Evolutionary conservation across 2,113 vertebrate genomes (phyloP).

Genomic region (Rhizomys pruinosus): DNA sequence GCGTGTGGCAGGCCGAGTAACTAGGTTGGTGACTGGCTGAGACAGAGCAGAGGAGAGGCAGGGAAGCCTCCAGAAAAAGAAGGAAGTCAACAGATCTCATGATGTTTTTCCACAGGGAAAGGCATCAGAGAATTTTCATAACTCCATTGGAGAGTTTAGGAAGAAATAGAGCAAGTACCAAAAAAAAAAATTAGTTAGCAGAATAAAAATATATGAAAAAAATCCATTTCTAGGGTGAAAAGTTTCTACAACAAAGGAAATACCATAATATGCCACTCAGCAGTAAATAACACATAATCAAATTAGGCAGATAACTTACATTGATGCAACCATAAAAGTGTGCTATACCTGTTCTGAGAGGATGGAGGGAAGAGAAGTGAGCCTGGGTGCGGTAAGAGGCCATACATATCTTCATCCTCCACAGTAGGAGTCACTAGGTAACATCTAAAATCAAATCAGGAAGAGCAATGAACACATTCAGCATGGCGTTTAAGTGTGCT

Average conservation of each 20-base stretch:
- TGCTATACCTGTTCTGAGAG: conserved; percentile 44
- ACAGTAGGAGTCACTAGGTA: conserved; percentile 30
- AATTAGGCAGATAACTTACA: not conserved
- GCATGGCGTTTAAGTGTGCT: not conserved
- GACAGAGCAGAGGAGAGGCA: not conserved
- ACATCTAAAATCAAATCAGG: conserved; percentile 56
- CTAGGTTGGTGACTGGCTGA: not conserved
- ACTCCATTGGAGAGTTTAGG: not conserved
- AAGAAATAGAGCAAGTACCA: not conserved
- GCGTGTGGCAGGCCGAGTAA: not conserved
- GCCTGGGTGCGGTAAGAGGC: not conserved
- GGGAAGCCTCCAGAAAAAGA: not conserved
- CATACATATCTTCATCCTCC: conserved; percentile 35
- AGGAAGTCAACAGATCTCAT: not conserved
- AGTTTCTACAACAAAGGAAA: not conserved
- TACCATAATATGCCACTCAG: not conserved
- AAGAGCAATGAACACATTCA: conserved; percentile 20
- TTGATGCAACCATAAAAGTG: conserved; percentile 12
- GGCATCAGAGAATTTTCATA: not conserved
- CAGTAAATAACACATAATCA: conserved; percentile 12
- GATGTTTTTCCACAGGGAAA: not conserved
- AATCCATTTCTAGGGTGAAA: not conserved
- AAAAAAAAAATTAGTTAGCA: conserved; percentile 27
- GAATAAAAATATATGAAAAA: conserved; percentile 40
- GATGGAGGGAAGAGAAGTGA: conserved; percentile 15